These are phyloP conservation scores for Yponomeuta malinellus DNA, from an alignment of 2,888 invertebrate genomes.

Conservation along the genomic window DNA sequence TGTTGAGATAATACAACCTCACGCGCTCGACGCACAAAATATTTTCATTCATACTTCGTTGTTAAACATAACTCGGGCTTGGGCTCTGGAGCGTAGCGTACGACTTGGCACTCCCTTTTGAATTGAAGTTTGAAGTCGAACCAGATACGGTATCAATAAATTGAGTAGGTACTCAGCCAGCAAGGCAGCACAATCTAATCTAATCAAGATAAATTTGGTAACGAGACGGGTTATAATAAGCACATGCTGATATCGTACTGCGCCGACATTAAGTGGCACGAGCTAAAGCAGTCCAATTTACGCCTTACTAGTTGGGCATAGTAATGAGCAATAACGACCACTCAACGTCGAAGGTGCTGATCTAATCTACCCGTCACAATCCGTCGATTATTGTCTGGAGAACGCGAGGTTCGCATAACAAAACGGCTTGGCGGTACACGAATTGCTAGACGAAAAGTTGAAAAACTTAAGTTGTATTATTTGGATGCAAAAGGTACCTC, in stretches of 20 bases:
- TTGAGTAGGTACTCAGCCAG: background rate
- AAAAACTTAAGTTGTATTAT: background rate
- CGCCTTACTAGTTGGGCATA: constrained; percentile 42
- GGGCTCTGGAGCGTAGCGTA: no score
- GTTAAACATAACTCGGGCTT: background rate
- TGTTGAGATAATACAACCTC: constrained; percentile 15
- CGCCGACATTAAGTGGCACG: constrained; percentile 6
- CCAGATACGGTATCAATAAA: no score
- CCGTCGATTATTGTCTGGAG: constrained; percentile 12
- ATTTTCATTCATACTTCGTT: background rate
- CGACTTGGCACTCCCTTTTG: no score
- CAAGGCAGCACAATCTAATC: background rate
- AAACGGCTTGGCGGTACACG: background rate
- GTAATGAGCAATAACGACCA: constrained; percentile 37
- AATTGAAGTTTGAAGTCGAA: no score
- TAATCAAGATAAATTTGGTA: constrained; percentile 2
- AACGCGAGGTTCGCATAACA: constrained; percentile 4
- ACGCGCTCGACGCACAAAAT: background rate
- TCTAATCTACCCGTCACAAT: constrained; percentile 31
- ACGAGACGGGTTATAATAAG: background rate
- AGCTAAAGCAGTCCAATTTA: constrained; percentile 36
- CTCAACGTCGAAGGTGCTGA: constrained; percentile 40
- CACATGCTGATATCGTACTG: background rate
- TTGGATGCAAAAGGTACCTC: background rate
- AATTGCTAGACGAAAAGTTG: background rate